These are phyloP conservation scores for Percopsis omiscomaycus DNA, from an alignment of 2,797 vertebrate genomes.

Conservation along the genomic window DNA sequence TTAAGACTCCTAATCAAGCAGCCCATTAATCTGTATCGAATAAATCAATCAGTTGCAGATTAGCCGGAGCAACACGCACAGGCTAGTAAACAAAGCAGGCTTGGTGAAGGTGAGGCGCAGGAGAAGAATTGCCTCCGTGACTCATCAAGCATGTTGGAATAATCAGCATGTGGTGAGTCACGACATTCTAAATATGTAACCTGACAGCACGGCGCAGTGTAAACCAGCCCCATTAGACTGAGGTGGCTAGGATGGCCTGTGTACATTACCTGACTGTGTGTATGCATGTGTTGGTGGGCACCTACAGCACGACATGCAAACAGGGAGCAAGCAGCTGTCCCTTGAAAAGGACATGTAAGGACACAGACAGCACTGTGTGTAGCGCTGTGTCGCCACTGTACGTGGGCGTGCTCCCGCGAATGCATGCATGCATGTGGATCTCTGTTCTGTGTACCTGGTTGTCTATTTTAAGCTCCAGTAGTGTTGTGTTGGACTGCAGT, in stretches of 20 bases:
- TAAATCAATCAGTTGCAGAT: too few species aligned
- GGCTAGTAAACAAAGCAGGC: background rate
- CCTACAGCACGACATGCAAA: too few species aligned
- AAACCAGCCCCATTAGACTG: constrained; percentile 29
- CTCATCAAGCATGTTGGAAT: constrained; percentile 1
- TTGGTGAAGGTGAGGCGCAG: background rate
- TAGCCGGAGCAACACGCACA: too few species aligned
- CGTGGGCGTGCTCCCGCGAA: background rate
- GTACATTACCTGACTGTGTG: constrained; percentile 24
- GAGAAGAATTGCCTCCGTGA: background rate
- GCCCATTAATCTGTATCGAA: too few species aligned
- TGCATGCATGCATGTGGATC: constrained; percentile 6
- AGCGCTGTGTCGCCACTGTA: background rate
- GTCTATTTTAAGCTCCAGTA: constrained; percentile 94
- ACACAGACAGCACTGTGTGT: background rate
- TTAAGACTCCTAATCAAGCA: too few species aligned
- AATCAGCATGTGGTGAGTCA: constrained; percentile 31
- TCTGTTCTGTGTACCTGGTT: constrained; percentile 85
- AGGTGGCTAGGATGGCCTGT: constrained; percentile 41
- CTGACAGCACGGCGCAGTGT: constrained; percentile 23
- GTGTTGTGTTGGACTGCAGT: constrained; percentile 85
- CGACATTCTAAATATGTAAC: background rate
- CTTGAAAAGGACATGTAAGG: too few species aligned
- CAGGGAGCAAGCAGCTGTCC: too few species aligned
- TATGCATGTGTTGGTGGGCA: background rate